Base-by-base conservation (phyloP, 2,888 invertebrate genomes). In the Coronaproctus castanopsis region DNA sequence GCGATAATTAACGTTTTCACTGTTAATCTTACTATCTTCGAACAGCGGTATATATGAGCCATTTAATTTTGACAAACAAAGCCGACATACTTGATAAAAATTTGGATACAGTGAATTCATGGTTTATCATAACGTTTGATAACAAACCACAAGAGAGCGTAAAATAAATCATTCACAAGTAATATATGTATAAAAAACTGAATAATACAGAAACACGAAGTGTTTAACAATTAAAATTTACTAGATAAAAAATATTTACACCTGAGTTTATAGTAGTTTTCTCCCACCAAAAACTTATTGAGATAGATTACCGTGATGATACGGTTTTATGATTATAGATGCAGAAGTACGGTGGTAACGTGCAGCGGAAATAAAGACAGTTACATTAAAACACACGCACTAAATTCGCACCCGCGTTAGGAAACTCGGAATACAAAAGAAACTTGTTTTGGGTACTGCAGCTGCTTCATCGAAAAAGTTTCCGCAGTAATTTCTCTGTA, bases 61-160 rank as follows among this genome's bases (percentile, higher is more conserved):
- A 55, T 59, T 59, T 52, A 59, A 55, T 52, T 59, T 56, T 49
- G 24, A 59, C 59, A 59, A 59, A 59, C 59, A 59, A 59, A 59
- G 59, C 52, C 59, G 59, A 55, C 59, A 59, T 52, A 59, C 59
- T 59, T 59, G 59, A 59, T 59, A 59, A 56, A 59, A 52, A 56
- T 56, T 59, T 52, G 55, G 52, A 24, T 55, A 55, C 51, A 55
- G 24, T 52, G 59, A 51, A 59, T 55, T 59, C 59, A 59, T 59
- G 55, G 55, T 59, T 55, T 55, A 59, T 55, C 59, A 59, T 59
- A 52, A 55, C 36, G 36, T 36, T 36, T 36, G 36, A 36, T 36
- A 36, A 36, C 36, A 36, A 36, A n/a, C n/a, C n/a, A n/a, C n/a
- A n/a, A n/a, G n/a, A n/a, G n/a, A n/a, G n/a, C n/a, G n/a, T n/a